Conservation (phyloP, 2,888 invertebrate genomes). For the Stramonita haemastoma region DNA sequence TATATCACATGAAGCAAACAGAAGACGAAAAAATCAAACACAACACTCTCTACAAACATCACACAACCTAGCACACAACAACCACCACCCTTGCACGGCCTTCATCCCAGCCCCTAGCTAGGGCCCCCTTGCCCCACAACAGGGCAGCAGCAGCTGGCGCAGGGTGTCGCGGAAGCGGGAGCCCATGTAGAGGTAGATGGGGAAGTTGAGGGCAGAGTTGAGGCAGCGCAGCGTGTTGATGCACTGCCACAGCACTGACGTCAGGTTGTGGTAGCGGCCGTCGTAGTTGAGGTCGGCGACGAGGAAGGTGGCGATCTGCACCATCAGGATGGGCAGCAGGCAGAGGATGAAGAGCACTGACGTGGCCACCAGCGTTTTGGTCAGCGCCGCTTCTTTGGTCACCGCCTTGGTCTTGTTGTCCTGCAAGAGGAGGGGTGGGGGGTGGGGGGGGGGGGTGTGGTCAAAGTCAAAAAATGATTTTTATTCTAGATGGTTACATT, state of each 20-base stretch:
- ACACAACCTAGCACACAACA: no score
- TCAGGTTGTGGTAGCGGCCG: slow-evolving; percentile 41
- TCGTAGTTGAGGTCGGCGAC: slow-evolving; percentile 38
- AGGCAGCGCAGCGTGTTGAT: slow-evolving; percentile 33
- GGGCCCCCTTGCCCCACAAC: no score
- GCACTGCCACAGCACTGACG: slow-evolving; percentile 36
- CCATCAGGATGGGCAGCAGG: slow-evolving; percentile 32
- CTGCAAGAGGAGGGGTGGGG: no score
- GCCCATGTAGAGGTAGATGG: slow-evolving; percentile 36
- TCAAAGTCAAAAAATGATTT: no score
- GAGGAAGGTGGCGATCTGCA: slow-evolving; percentile 41
- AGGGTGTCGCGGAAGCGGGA: slow-evolving; percentile 32
- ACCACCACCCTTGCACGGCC: no score
- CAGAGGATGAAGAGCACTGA: slow-evolving; percentile 38
- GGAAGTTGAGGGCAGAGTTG: slow-evolving; percentile 41
- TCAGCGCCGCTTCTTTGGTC: slow-evolving; percentile 29
- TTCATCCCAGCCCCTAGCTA: no score
- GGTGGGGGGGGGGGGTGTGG: no score
- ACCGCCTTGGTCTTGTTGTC: background rate
- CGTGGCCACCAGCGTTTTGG: slow-evolving; percentile 37
- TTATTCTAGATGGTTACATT: no score
- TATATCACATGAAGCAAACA: no score
- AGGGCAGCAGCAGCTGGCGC: background rate
- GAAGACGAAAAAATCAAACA: no score
- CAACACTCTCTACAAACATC: no score